Evolutionary conservation across 2,888 invertebrate species (phyloP).

Genomic region (Aspidapion aeneum): DNA sequence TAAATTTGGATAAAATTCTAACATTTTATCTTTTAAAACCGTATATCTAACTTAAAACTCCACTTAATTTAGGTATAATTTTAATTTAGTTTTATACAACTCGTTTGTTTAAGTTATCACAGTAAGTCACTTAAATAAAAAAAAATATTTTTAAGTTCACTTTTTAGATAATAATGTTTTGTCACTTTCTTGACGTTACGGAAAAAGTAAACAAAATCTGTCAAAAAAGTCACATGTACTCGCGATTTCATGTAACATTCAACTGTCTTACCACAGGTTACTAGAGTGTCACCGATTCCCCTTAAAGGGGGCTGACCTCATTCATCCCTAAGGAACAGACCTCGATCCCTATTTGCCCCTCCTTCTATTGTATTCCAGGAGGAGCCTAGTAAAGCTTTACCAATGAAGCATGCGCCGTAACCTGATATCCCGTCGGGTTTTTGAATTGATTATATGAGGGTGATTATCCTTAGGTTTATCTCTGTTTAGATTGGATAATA

Average conservation of each 20-base stretch:
- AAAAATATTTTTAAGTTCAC: too few relatives aligned
- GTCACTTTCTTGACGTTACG: too few relatives aligned
- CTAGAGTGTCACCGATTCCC: neutral
- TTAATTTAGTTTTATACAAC: too few relatives aligned
- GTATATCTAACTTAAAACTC: too few relatives aligned
- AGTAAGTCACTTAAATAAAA: too few relatives aligned
- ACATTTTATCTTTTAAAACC: too few relatives aligned
- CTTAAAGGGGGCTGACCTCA: neutral
- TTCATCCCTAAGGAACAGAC: neutral
- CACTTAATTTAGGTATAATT: too few relatives aligned
- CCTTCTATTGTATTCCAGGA: neutral
- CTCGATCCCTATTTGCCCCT: neutral
- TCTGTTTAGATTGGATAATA: neutral
- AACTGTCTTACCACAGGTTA: neutral
- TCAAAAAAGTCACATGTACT: neutral
- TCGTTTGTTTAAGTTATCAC: too few relatives aligned
- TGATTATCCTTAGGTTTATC: neutral
- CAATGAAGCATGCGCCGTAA: neutral
- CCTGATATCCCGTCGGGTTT: neutral
- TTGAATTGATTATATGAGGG: neutral
- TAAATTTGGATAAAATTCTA: constrained; percentile 67
- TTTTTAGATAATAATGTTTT: too few relatives aligned
- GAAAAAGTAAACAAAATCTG: neutral
- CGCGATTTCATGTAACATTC: neutral
- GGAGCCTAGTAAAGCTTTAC: neutral